Conservation (phyloP, 2,888 invertebrate species). For the Spodoptera exigua region DNA sequence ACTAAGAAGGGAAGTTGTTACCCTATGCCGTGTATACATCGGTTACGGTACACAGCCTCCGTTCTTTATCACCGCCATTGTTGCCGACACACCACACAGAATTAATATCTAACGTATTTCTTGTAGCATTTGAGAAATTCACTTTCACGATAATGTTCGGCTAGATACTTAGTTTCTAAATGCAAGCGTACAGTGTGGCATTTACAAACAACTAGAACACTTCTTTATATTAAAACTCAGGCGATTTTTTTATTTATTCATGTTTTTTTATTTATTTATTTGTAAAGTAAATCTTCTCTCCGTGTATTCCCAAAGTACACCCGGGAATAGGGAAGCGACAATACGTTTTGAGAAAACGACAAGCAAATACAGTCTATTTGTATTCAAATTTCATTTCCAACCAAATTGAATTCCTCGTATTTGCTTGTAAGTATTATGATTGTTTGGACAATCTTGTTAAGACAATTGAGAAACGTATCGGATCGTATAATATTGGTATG, state of each 20-base stretch:
- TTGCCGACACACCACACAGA: constrained; percentile 42
- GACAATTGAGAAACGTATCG: constrained; percentile 51
- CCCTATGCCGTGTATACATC: constrained; percentile 62
- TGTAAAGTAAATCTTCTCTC: constrained; percentile 2
- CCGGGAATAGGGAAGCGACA: constrained; percentile 5
- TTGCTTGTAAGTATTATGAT: constrained; percentile 18
- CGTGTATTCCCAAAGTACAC: constrained; percentile 3
- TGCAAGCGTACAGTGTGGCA: constrained; percentile 31
- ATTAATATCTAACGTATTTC: constrained; percentile 47
- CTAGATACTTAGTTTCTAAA: constrained; percentile 48
- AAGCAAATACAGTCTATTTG: constrained; percentile 18
- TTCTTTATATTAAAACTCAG: constrained; percentile 3
- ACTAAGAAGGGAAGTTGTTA: constrained; percentile 70
- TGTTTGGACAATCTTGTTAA: constrained; percentile 16
- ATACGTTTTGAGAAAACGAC: constrained; percentile 27
- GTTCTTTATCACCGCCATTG: constrained; percentile 66
- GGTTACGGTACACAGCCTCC: constrained; percentile 69
- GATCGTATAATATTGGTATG: constrained; percentile 29
- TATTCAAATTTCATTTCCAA: constrained; percentile 39
- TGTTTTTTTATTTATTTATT: not conserved
- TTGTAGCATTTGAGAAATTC: constrained; percentile 48
- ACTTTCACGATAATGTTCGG: constrained; percentile 52
- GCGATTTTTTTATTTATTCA: constrained; percentile 7
- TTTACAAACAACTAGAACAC: constrained; percentile 8
- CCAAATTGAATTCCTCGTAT: constrained; percentile 35